Evolutionary conservation across 1,140 invertebrate species (phyloP), one percentile per base, ranked within the genome.

Genomic region (Cherax quadricarinatus): DNA sequence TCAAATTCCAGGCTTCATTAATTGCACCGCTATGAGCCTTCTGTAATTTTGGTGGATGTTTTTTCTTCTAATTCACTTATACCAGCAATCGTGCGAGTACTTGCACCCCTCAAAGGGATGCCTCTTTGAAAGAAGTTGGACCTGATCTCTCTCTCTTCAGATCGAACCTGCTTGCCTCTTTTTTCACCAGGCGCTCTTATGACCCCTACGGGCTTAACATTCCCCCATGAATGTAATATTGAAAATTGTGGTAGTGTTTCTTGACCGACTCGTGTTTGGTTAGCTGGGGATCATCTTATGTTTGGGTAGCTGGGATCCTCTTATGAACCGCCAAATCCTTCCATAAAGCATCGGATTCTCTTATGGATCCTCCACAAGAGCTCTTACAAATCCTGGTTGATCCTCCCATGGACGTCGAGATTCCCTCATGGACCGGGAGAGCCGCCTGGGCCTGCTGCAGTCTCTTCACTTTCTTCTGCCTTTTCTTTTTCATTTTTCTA

Each of bases 271-370:
- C 62, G 12, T n/a, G 57, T 21, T 41, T 41, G 30, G 30, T 41
- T 41, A 41, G 30, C 0, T 41, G 30, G 30, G 30, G 30, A 57
- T 7, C 6, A 7, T 57, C 53, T 7, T 57, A 14, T 57, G 12
- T 57, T 70, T 53, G 49, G 62, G 80, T 53, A 70, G 41, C 16
- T 82, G 62, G 49, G 80, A 89, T 82, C 88, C 88, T 89, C 88
- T 89, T 89, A 89, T 89, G 88, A 84, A 83, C 80, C 88, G 88
- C 81, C 80, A 89, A 81, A 89, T 89, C 79, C 81, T 89, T 89
- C 88, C 88, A 83, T 89, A 89, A 89, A 89, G 88, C 88, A 89
- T 73, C 53, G 88, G 81, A 89, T 89, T 80, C 88, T 70, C 60
- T 83, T 81, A 51, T 89, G 88, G 81, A 89, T 84, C 41, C 81